A percentile compares a stretch with the other conserved stretches of the same genome.
phyloP scores from a whole-genome alignment of 2,888 invertebrate species.

The Dasysyrphus albostriatus region DNA sequence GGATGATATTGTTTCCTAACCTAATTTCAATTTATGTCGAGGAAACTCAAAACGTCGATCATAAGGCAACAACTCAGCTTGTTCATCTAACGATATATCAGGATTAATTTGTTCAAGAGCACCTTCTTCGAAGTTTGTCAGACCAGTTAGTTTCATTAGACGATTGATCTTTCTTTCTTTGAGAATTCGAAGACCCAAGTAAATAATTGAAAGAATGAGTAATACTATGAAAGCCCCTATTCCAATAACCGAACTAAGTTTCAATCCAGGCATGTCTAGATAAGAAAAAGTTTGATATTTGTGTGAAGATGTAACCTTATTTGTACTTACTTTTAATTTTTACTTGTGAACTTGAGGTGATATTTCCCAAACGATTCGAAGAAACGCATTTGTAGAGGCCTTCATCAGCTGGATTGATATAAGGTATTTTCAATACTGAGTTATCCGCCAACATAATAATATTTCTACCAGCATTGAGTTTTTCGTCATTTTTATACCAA shows the following conservation, averaged over 20 bases:
- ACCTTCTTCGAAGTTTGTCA: conserved; percentile 91
- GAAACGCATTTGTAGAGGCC: conserved; percentile 86
- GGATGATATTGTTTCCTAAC: conserved; percentile 84
- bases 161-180: conserved; percentile 84
- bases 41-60: conserved; percentile 96
- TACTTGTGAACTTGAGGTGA: conserved; percentile 82
- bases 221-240: conserved; percentile 79
- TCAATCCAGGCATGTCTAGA: conserved; percentile 81
- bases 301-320: not conserved
- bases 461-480: conserved; percentile 81
- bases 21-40: conserved; percentile 88
- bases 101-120: conserved; percentile 93
- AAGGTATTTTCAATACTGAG: conserved; percentile 85
- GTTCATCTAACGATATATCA: conserved; percentile 94
- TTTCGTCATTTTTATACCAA: conserved; percentile 88
- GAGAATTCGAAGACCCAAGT: conserved; percentile 80
- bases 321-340: conserved; percentile 84
- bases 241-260: conserved; percentile 81
- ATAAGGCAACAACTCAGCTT: conserved; percentile 97
- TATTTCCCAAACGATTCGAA: conserved; percentile 85
- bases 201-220: conserved; percentile 80
- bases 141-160: conserved; percentile 89
- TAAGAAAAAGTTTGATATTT: not conserved
- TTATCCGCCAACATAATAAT: conserved; percentile 78
- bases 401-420: conserved; percentile 85